Conservation (phyloP, 2,888 invertebrate species). For the Acanthosoma haemorrhoidale region DNA sequence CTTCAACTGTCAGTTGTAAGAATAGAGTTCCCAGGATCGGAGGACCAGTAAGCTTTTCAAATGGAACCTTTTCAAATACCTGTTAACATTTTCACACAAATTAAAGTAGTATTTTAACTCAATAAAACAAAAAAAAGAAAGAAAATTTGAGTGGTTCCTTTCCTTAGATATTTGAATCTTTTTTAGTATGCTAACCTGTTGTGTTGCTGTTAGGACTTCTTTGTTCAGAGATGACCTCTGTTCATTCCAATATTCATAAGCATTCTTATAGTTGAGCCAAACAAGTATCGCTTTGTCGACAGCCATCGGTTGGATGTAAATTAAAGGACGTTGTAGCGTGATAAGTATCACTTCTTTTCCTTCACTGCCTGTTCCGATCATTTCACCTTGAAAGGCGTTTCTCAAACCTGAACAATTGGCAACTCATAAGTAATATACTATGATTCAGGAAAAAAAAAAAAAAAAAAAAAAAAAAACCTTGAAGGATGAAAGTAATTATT, state of each 20-base stretch:
- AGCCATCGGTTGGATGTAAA: slow-evolving; percentile 94
- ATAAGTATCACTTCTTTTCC: slow-evolving; percentile 86
- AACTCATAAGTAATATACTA: slow-evolving; percentile 2
- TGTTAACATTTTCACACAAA: slow-evolving; percentile 34
- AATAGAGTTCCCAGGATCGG: slow-evolving; percentile 84
- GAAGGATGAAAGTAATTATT: slow-evolving; percentile 43
- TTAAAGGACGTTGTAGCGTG: slow-evolving; percentile 83
- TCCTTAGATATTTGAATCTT: too few species aligned
- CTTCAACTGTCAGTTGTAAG: slow-evolving; percentile 88
- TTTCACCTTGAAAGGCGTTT: slow-evolving; percentile 85
- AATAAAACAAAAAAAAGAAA: neutral
- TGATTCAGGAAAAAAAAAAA: neutral
- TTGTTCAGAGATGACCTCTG: slow-evolving; percentile 86
- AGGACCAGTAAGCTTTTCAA: slow-evolving; percentile 70
- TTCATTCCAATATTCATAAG: slow-evolving; percentile 98
- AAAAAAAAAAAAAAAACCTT: neutral
- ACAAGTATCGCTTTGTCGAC: slow-evolving; percentile 97
- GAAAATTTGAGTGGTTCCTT: neutral
- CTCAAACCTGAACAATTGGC: slow-evolving; percentile 57
- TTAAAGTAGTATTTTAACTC: too few species aligned
- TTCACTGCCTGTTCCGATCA: slow-evolving; percentile 56
- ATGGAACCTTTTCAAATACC: slow-evolving; percentile 67
- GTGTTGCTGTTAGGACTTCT: slow-evolving; percentile 73
- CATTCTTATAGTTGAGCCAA: slow-evolving; percentile 99
- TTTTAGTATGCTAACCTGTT: slow-evolving; percentile 51